Conservation (phyloP, 2,888 invertebrate genomes). For the Iphiclides podalirius region DNA sequence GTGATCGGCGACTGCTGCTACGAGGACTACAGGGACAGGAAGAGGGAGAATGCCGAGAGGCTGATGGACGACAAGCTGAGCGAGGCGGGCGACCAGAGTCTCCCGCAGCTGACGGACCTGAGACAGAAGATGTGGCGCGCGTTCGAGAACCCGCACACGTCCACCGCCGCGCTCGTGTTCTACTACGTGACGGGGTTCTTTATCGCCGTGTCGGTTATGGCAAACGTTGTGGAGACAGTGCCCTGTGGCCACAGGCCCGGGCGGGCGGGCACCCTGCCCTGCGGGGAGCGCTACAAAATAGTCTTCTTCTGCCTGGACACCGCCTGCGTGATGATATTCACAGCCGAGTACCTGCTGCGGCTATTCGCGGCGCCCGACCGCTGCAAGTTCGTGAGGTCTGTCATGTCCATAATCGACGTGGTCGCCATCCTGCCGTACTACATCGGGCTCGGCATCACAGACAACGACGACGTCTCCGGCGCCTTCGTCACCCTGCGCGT, state of each 20-base stretch:
- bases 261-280: conserved; percentile 92
- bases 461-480: conserved; percentile 99
- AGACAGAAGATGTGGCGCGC: conserved; percentile 99
- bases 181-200: conserved; percentile 99
- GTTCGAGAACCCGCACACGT: conserved; percentile 99
- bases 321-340: conserved; percentile 99
- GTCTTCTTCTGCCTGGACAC: conserved; percentile 99
- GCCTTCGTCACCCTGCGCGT: conserved; percentile 99
- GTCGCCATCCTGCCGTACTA: conserved; percentile 99
- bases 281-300: conserved; percentile 98
- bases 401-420: conserved; percentile 99
- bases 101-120: conserved; percentile 92
- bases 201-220: conserved; percentile 99
- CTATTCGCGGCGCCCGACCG: conserved; percentile 99
- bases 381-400: conserved; percentile 97
- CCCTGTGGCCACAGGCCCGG: conserved; percentile 95
- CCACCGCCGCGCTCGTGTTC: conserved; percentile 99
- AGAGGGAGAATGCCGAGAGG: conserved; percentile 98
- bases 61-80: conserved; percentile 98
- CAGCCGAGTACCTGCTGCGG: conserved; percentile 96
- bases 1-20: conserved; percentile 99
- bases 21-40: conserved; percentile 99
- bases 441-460: conserved; percentile 97
- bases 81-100: conserved; percentile 94
- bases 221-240: conserved; percentile 98